A percentile compares a stretch with the other conserved stretches of the same genome.
phyloP scores from a whole-genome alignment of 2,797 vertebrate species.

The Pangasius djambal region DNA sequence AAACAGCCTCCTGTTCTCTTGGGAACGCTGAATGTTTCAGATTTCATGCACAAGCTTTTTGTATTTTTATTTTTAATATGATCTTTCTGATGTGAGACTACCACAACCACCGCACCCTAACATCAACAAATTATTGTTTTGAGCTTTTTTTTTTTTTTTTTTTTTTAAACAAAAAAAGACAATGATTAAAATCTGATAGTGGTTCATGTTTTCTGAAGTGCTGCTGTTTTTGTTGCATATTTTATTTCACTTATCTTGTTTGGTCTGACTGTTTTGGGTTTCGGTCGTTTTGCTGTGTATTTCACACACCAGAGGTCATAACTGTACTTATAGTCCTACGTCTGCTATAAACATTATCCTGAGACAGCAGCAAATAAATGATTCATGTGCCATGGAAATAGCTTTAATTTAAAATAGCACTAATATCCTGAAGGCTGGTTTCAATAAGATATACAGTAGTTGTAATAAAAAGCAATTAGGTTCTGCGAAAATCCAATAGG shows the following conservation, averaged over 20 bases:
- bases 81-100: neutral
- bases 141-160: neutral
- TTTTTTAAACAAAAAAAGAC: neutral
- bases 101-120: neutral
- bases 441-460: neutral
- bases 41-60: neutral
- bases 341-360: neutral
- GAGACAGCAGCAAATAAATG: neutral
- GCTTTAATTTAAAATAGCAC: neutral
- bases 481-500: neutral
- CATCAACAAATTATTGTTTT: neutral
- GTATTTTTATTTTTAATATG: neutral
- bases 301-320: neutral
- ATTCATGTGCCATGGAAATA: neutral
- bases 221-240: neutral
- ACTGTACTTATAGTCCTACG: neutral
- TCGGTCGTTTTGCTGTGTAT: neutral
- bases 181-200: conserved; percentile 3
- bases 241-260: neutral
- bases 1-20: neutral
- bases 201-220: neutral
- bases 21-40: neutral
- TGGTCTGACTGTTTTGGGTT: neutral
- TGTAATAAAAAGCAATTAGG: neutral
- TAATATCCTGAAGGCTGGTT: neutral